phyloP scores from a whole-genome alignment of 2,888 invertebrate species.

The Tetramorium bicarinatum region DNA sequence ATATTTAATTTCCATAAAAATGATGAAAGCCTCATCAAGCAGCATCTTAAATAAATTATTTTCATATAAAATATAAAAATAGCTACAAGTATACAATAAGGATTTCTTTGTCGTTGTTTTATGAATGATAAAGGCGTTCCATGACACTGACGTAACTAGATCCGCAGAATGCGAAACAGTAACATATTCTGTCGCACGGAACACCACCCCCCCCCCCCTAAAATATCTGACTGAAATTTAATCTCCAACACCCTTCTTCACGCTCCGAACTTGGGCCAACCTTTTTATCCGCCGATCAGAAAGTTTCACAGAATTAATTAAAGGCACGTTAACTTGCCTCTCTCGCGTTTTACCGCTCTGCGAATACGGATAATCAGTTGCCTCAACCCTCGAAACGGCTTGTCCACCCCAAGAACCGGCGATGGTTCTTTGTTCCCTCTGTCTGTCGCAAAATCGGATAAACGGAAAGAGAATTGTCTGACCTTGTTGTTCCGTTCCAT shows the following conservation, averaged over 20 bases:
- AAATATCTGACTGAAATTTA: constrained; percentile 39
- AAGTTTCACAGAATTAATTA: constrained; percentile 68
- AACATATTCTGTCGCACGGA: constrained; percentile 12
- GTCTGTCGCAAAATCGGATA: constrained; percentile 31
- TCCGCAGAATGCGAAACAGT: constrained; percentile 1
- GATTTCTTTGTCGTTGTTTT: constrained; percentile 2
- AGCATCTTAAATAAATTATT: neutral
- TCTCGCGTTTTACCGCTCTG: constrained; percentile 39
- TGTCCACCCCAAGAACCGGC: neutral
- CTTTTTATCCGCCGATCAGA: constrained; percentile 54
- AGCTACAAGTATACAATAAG: neutral
- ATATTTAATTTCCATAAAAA: constrained; percentile 28
- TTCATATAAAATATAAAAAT: neutral
- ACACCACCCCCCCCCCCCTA: neutral
- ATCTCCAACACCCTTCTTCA: constrained; percentile 22
- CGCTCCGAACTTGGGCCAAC: constrained; percentile 25
- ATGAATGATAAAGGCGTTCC: neutral
- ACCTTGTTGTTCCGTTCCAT: neutral
- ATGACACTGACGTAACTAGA: constrained; percentile 15
- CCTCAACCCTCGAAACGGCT: neutral
- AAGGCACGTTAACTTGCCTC: constrained; percentile 59
- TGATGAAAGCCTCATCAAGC: neutral
- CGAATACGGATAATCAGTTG: constrained; percentile 55
- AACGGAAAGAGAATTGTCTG: constrained; percentile 26
- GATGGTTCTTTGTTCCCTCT: constrained; percentile 33